Conservation (phyloP, 2,888 invertebrate species). For the Callyntrura guangdongensis region DNA sequence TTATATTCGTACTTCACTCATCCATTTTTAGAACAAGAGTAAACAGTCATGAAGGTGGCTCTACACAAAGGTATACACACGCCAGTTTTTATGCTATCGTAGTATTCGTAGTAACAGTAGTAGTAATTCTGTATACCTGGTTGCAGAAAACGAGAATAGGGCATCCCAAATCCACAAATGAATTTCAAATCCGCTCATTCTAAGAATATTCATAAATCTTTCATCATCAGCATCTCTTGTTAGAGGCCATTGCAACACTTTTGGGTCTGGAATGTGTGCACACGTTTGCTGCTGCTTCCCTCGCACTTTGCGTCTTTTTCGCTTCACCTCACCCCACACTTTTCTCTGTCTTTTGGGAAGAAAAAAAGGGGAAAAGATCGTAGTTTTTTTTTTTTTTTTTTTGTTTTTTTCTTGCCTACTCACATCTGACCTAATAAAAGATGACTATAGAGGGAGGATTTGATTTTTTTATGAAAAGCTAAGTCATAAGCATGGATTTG, state of each 20-base stretch:
- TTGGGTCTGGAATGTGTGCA: background rate
- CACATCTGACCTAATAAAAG: background rate
- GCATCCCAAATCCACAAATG: conserved; percentile 73
- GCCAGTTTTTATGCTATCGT: no score
- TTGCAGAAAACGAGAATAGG: background rate
- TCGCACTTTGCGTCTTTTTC: conserved; percentile 16
- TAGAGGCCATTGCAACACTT: background rate
- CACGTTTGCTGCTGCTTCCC: background rate
- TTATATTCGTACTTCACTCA: background rate
- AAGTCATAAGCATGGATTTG: conserved; percentile 59
- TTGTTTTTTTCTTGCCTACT: no score
- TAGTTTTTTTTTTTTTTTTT: background rate
- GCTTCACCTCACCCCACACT: background rate
- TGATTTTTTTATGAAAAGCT: conserved; percentile 46
- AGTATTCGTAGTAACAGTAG: no score
- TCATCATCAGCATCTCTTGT: conserved; percentile 60
- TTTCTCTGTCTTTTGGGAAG: background rate
- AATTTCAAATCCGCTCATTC: conserved; percentile 74
- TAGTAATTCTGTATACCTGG: background rate
- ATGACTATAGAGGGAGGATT: conserved; percentile 10
- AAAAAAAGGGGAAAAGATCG: background rate
- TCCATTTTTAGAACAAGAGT: conserved; percentile 7
- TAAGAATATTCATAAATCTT: conserved; percentile 78
- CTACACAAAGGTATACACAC: background rate
- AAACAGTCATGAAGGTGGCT: conserved; percentile 47